phyloP scores from a whole-genome alignment of 2,113 vertebrate species.

The Grantiella picta region DNA sequence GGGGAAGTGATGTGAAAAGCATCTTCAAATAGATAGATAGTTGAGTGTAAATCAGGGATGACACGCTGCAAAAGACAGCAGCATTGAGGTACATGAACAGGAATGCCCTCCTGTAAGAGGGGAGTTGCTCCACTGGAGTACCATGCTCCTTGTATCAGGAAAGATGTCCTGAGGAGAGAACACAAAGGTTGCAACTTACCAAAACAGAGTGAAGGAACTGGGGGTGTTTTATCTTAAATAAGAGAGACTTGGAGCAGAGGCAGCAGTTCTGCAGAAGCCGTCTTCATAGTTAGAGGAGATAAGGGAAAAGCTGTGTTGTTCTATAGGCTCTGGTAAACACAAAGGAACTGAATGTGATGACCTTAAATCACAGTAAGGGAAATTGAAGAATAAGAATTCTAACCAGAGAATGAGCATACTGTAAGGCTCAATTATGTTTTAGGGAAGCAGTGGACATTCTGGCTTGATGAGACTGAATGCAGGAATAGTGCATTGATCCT shows the following conservation, averaged over 20 bases:
- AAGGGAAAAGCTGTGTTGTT: background rate
- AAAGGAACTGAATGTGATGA: background rate
- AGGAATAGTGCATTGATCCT: background rate
- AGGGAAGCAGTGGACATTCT: background rate
- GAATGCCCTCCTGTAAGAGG: background rate
- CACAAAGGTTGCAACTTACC: background rate
- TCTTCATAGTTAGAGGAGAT: background rate
- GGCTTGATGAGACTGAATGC: background rate
- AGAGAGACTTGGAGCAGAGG: background rate
- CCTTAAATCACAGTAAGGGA: background rate
- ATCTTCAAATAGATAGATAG: background rate
- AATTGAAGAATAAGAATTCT: background rate
- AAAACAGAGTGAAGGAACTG: background rate
- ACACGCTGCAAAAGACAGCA: background rate
- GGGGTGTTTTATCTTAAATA: background rate
- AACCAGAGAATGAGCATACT: background rate
- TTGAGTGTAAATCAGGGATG: background rate
- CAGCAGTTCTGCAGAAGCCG: background rate
- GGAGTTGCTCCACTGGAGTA: background rate
- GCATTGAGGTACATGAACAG: background rate
- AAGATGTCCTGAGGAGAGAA: background rate
- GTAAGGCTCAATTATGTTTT: background rate
- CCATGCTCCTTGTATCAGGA: rapidly evolving
- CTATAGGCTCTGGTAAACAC: background rate
- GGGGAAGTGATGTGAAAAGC: background rate